Evolutionary conservation across 2,888 invertebrate genomes (phyloP).

Genomic region (Anthrax anthrax): DNA sequence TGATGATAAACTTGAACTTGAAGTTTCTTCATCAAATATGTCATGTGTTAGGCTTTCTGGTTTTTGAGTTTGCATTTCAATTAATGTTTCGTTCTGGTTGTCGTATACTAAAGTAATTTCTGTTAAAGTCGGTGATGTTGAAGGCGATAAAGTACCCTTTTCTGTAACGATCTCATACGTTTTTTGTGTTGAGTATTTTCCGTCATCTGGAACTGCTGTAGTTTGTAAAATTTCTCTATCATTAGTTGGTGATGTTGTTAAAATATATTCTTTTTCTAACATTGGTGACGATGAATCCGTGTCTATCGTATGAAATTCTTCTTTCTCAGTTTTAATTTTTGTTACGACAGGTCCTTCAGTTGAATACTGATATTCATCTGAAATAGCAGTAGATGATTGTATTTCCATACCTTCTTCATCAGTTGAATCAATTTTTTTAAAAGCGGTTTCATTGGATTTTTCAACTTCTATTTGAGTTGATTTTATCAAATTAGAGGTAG

Average conservation of each 20-base stretch:
- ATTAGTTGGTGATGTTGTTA: not conserved
- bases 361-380: too few species aligned
- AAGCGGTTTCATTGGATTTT: not conserved
- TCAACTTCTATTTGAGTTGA: not conserved
- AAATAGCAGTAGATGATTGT: not conserved
- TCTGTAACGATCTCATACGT: not conserved
- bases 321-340: not conserved
- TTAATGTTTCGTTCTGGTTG: not conserved
- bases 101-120: too few species aligned
- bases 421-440: not conserved
- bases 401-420: not conserved
- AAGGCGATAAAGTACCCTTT: too few species aligned
- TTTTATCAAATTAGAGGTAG: not conserved
- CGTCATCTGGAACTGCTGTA: not conserved
- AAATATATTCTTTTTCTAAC: not conserved
- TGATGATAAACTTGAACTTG: too few species aligned
- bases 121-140: too few species aligned
- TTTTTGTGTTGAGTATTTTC: not conserved
- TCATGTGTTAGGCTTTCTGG: conserved; percentile 5
- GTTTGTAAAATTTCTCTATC: not conserved
- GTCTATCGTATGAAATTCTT: not conserved
- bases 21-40: not conserved
- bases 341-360: not conserved
- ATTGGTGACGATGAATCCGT: not conserved
- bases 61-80: not conserved